Base-by-base conservation (phyloP, 2,113 vertebrate species). In the Nestor notabilis region DNA sequence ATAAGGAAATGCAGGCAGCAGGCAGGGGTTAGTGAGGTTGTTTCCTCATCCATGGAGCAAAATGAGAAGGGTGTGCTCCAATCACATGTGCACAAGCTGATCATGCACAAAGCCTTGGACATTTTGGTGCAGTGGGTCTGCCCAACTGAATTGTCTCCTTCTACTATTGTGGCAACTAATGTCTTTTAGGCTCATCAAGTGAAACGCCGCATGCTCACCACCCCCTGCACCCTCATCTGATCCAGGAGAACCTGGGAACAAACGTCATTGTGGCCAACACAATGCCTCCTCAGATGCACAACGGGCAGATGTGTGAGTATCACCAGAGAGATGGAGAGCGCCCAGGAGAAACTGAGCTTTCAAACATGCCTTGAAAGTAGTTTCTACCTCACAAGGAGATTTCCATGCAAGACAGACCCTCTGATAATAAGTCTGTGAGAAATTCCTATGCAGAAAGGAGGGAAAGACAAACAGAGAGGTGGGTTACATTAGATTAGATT, bases 231-330 rank as follows among this genome's bases (percentile, higher is more conserved):
- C 99, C 99, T 77, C 99, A 99, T 49, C 98, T 99, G 98, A 99
- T 99, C 91, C 99, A 99, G 89, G 99, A 99, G 91, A 99, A 99
- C 97, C 98, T 99, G 96, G 99, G 99, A 96, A 99, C 98, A 95
- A 99, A 99, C 0, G 99, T 99, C 83, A 99, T 99, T 14, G 99
- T 99, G 80, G 96, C 99, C 97, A 99, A 98, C 97, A 99, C 98
- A 49, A 98, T 99, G 98, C 98, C 99, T 39, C 97, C 99, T 92
- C 98, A 99, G 53, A 99, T 99, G 96, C 99, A 99, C 94, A 99
- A 99, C 0, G 99, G 99, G 96, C 99, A 99, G 98, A 99, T 99
- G 98, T 99, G 99, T 99, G 98, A 99, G 99, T 98, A 98, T 90
- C 66, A 31, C 93, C 74, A 55, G 58, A 61, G 27, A 49, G 24